These are phyloP conservation scores for Chymomyza procnemis DNA, from an alignment of 2,888 invertebrate species.

Conservation along the genomic window DNA sequence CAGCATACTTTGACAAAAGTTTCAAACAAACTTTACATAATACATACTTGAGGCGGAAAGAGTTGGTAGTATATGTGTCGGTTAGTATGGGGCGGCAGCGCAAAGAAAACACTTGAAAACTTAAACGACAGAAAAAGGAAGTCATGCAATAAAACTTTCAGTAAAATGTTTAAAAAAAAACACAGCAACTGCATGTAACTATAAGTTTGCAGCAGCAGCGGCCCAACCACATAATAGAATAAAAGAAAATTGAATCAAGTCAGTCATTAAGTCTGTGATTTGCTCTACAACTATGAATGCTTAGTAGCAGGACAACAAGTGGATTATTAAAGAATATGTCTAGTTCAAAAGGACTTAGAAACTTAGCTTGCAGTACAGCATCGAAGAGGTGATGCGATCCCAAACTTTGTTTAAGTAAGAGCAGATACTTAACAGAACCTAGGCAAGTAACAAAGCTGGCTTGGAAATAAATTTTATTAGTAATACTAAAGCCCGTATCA, in stretches of 20 bases:
- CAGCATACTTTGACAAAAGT: slow-evolving; percentile 65
- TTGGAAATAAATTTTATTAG: background rate
- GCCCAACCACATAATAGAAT: background rate
- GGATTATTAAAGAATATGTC: too few relatives aligned
- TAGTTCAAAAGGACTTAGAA: too few relatives aligned
- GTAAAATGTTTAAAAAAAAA: background rate
- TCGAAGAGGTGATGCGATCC: too few relatives aligned
- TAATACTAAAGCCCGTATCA: background rate
- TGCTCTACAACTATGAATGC: background rate
- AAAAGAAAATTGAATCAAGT: background rate
- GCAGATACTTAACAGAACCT: too few relatives aligned
- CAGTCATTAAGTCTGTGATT: background rate
- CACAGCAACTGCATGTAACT: background rate
- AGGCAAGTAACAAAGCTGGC: too few relatives aligned
- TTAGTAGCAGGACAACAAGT: background rate
- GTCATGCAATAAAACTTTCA: slow-evolving; percentile 64
- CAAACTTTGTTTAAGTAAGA: too few relatives aligned
- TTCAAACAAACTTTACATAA: slow-evolving; percentile 60
- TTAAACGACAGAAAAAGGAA: slow-evolving; percentile 53
- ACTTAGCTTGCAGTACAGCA: too few relatives aligned
- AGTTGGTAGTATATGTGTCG: background rate
- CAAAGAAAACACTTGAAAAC: slow-evolving; percentile 37
- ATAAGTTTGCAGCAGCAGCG: background rate
- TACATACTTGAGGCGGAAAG: slow-evolving; percentile 48
- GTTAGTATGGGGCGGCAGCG: slow-evolving; percentile 24